Conservation (phyloP, 2,797 vertebrate species). For the Anguilla obscura region DNA sequence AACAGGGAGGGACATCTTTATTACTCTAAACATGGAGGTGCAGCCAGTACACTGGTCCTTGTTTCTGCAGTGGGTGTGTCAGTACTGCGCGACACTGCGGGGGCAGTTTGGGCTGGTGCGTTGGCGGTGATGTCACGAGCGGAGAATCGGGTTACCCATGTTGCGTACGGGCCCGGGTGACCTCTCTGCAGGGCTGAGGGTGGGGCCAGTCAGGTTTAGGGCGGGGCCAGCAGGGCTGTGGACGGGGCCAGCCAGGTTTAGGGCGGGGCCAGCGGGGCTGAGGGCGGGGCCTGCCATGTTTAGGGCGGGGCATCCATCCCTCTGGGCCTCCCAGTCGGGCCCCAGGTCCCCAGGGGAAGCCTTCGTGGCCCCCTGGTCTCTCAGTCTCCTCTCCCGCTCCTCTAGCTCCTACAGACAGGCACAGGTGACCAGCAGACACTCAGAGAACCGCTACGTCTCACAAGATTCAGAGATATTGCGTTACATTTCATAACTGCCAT, state of each 20-base stretch:
- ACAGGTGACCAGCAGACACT: neutral
- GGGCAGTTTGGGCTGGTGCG: neutral
- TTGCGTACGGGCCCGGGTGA: slow-evolving; percentile 57
- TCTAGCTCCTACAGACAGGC: slow-evolving; percentile 58
- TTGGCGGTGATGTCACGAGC: neutral
- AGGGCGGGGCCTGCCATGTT: slow-evolving; percentile 45
- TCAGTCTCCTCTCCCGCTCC: slow-evolving; percentile 59
- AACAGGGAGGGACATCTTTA: neutral
- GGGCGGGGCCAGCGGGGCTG: slow-evolving; percentile 46
- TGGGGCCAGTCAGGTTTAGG: slow-evolving; percentile 38
- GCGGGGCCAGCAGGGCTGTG: slow-evolving; percentile 31
- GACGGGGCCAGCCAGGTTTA: slow-evolving; percentile 48
- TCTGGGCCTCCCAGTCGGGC: slow-evolving; percentile 49
- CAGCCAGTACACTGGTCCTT: no score
- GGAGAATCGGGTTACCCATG: slow-evolving; percentile 35
- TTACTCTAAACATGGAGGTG: neutral
- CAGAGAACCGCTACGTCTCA: neutral
- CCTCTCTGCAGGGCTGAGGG: slow-evolving; percentile 58
- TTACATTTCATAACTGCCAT: neutral
- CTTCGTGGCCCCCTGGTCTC: slow-evolving; percentile 46
- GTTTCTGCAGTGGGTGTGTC: neutral
- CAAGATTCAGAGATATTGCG: neutral
- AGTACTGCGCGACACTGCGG: neutral
- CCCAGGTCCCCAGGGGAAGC: slow-evolving; percentile 46
- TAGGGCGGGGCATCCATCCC: slow-evolving; percentile 50